Base-by-base conservation (phyloP, 1,140 invertebrate species). In the Caenorhabditis inopinata region DNA sequence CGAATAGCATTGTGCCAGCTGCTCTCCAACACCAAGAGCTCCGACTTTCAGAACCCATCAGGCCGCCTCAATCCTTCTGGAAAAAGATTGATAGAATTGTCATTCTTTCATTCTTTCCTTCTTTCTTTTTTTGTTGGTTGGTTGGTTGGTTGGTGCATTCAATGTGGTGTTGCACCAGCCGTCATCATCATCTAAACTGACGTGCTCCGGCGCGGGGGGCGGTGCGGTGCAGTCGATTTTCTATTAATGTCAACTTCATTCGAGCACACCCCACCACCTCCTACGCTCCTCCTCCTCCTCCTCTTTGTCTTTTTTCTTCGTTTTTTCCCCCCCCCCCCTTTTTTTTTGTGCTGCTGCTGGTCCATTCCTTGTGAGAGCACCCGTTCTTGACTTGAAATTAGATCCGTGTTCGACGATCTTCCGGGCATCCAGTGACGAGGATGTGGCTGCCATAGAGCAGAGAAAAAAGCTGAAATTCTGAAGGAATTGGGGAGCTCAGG, bases 161-260 rank as follows among this genome's bases (percentile, higher is more conserved):
- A 25, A 11, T 9, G 7, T 25, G 14, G 25, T 58, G 53, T 58
- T 58, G 53, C 58, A 68, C 25, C 23, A 68, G 27, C 21, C 35
- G 58, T 68, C 58, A 25, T 68, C 58, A 68, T 68, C 45, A 47
- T 32, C 25, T 4, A 47, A 27, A n/a, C 18, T 21, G 74, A 23
- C 9, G 18, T 49, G 74, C 5, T 21, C n/a, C n/a, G n/a, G n/a
- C 5, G 49, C n/a, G 16, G n/a, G 49, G 49, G 25, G 49, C 68
- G 29, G 29, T 58, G 27, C n/a, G 4, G n/a, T n/a, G 6, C n/a
- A 68, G 58, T 68, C 58, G 58, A 68, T 68, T 68, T 68, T 68
- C 58, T 68, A 68, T 68, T 68, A 68, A 68, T 75, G 74, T 75
- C 47, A 47, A 75, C 74, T 75, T 75, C 74, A 47, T 75, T 47